These are phyloP conservation scores for Mustela erminea DNA, from an alignment of 2,797 vertebrate genomes.

Conservation along the genomic window DNA sequence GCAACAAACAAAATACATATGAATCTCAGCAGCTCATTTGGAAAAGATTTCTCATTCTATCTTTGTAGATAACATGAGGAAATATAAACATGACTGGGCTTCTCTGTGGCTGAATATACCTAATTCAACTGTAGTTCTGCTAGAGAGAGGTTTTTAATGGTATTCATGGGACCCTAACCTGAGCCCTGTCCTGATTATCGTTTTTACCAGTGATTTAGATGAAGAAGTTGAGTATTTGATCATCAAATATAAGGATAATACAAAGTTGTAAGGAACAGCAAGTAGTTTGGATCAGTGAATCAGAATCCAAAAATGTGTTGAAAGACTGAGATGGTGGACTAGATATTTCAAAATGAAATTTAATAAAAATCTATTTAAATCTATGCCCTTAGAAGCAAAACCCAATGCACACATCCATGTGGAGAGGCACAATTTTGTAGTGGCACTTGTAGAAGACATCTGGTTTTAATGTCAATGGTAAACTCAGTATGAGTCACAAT, in stretches of 20 bases:
- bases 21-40: not conserved
- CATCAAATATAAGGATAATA: not conserved
- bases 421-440: conserved; percentile 23
- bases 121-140: not conserved
- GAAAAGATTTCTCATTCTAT: not conserved
- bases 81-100: not conserved
- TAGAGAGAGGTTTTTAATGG: not conserved
- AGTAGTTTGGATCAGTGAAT: conserved; percentile 6
- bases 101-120: not conserved
- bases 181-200: not conserved
- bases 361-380: not conserved
- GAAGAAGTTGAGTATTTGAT: not conserved
- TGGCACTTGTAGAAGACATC: conserved; percentile 63
- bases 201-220: not conserved
- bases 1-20: not conserved
- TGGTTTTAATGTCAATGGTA: conserved; percentile 68
- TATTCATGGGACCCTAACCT: not conserved
- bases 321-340: not conserved
- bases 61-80: not conserved
- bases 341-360: conserved; percentile 32
- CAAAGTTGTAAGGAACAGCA: not conserved
- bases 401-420: not conserved
- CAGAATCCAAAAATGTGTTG: not conserved
- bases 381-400: not conserved
- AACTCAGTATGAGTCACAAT: conserved; percentile 58